Evolutionary conservation across 2,888 invertebrate species (phyloP).

Genomic region (Orthosia gracilis): DNA sequence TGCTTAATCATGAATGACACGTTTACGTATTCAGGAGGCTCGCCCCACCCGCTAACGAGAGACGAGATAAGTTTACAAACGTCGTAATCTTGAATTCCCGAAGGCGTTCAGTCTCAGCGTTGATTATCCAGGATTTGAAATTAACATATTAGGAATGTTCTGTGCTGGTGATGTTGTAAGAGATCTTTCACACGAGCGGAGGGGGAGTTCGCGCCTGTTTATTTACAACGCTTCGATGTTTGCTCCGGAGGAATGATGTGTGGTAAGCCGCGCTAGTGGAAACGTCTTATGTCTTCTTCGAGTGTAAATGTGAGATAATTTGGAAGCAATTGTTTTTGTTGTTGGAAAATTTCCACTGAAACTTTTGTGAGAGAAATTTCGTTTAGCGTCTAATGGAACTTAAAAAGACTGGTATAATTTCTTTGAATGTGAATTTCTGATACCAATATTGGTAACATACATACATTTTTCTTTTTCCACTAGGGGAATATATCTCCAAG

Average conservation of each 20-base stretch:
- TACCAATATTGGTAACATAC: background rate
- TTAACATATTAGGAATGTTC: slow-evolving; percentile 85
- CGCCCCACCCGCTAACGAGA: slow-evolving; percentile 87
- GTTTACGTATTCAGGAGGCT: slow-evolving; percentile 89
- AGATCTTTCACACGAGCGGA: slow-evolving; percentile 55
- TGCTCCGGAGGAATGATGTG: slow-evolving; percentile 50
- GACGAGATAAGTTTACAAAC: slow-evolving; percentile 90
- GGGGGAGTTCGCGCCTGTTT: slow-evolving; percentile 42
- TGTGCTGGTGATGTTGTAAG: slow-evolving; percentile 57
- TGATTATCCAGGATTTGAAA: slow-evolving; percentile 88
- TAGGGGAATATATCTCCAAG: rapidly evolving
- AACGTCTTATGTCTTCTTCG: slow-evolving; percentile 42
- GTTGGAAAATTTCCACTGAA: slow-evolving; percentile 23
- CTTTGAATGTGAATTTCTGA: slow-evolving; percentile 9
- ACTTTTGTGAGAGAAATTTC: slow-evolving; percentile 18
- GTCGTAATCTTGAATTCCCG: slow-evolving; percentile 87
- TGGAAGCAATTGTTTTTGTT: slow-evolving; percentile 45
- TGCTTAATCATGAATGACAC: slow-evolving; percentile 89
- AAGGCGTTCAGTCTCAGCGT: slow-evolving; percentile 84
- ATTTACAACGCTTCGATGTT: slow-evolving; percentile 53
- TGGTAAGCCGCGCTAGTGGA: slow-evolving; percentile 41
- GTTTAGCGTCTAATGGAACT: slow-evolving; percentile 3
- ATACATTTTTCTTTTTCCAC: background rate
- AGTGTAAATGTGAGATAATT: slow-evolving; percentile 50
- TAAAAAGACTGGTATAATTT: slow-evolving; percentile 26